A percentile compares a stretch with the other conserved stretches of the same genome.
Conservation (phyloP, 1,140 invertebrate species). For the Druon quercuslanigerum region DNA sequence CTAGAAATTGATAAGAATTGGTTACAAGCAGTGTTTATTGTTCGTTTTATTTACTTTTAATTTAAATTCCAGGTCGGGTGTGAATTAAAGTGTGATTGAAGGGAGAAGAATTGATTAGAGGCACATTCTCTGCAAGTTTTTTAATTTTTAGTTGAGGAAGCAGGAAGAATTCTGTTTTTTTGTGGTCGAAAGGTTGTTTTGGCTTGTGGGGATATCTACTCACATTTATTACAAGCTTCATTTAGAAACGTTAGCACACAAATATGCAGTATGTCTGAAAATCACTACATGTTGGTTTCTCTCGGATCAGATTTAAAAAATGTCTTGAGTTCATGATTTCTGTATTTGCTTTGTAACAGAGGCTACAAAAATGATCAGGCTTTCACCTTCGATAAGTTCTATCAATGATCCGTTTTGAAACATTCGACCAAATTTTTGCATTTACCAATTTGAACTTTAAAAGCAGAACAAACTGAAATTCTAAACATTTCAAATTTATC, state of each 20-base stretch:
- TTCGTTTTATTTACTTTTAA: neutral
- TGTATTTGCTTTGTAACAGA: no score
- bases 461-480: no score
- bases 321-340: no score
- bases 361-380: no score
- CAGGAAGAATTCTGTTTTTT: slow-evolving; percentile 30
- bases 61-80: neutral
- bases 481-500: no score
- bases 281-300: neutral
- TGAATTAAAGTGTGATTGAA: slow-evolving; percentile 16
- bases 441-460: no score
- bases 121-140: slow-evolving; percentile 1
- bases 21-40: neutral
- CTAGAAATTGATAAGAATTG: neutral
- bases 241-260: neutral
- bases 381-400: no score
- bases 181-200: slow-evolving; percentile 46
- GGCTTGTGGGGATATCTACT: slow-evolving; percentile 43
- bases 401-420: no score
- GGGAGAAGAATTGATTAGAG: slow-evolving; percentile 10
- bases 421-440: no score
- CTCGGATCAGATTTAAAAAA: neutral
- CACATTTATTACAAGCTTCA: slow-evolving; percentile 30
- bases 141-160: slow-evolving; percentile 5
- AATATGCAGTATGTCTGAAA: neutral